These are phyloP conservation scores for Eurystomus gularis DNA, from an alignment of 2,113 vertebrate species.

Conservation along the genomic window DNA sequence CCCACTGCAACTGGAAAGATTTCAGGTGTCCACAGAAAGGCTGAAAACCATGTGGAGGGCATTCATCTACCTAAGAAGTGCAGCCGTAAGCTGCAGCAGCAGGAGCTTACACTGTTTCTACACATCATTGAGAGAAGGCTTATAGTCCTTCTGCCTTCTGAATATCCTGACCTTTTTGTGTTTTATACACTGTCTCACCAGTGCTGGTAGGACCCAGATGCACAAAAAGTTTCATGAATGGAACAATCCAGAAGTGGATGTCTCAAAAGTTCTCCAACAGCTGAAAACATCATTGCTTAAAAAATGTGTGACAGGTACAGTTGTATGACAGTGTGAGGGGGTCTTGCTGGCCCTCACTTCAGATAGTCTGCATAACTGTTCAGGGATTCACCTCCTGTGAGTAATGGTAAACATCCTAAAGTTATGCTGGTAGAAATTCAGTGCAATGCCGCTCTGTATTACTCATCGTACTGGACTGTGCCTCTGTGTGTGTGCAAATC, in stretches of 20 bases:
- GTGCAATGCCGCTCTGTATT: not conserved
- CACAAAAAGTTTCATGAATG: not conserved
- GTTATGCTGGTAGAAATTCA: not conserved
- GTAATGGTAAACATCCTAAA: constrained; percentile 37
- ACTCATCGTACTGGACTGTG: not conserved
- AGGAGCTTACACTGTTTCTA: not conserved
- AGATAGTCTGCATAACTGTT: constrained; percentile 50
- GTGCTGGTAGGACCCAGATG: not conserved
- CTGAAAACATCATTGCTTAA: constrained; percentile 9
- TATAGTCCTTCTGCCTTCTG: not conserved
- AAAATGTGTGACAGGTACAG: not conserved
- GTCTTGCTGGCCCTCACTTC: not conserved
- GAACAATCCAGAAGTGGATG: not conserved
- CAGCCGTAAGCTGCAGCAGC: not conserved
- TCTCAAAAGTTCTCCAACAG: not conserved
- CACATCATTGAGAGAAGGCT: not conserved
- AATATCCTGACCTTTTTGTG: not conserved
- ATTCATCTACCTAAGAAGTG: not conserved
- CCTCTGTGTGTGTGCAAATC: not conserved
- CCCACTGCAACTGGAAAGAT: not conserved
- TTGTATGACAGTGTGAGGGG: not conserved
- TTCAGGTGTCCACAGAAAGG: not conserved
- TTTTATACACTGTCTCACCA: not conserved
- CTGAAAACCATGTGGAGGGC: not conserved
- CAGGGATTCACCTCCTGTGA: constrained; percentile 64